These are phyloP conservation scores for Rhea pennata DNA, from an alignment of 2,113 vertebrate species.

Conservation along the genomic window DNA sequence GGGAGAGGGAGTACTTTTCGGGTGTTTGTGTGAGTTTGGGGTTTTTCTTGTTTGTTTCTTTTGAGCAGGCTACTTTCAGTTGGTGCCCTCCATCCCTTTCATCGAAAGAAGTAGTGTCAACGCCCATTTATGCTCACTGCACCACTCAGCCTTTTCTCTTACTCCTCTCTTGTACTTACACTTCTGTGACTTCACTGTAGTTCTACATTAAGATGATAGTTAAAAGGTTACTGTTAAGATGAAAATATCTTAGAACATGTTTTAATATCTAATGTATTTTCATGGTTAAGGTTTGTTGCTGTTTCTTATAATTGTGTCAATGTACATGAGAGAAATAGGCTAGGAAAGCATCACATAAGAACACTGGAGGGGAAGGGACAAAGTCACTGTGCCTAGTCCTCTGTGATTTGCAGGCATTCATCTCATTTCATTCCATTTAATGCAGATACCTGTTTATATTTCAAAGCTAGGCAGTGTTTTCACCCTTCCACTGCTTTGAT, in stretches of 20 bases:
- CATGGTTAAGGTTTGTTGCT: background rate
- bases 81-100: background rate
- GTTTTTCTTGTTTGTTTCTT: background rate
- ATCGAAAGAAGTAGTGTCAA: background rate
- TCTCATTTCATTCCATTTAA: background rate
- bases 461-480: background rate
- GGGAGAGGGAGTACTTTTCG: background rate
- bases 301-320: background rate
- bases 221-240: background rate
- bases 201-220: background rate
- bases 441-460: background rate
- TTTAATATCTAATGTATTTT: background rate
- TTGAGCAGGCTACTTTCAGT: background rate
- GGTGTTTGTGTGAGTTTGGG: background rate
- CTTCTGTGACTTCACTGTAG: background rate
- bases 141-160: background rate
- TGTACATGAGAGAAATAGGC: background rate
- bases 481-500: background rate
- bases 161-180: fast-evolving
- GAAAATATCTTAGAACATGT: background rate
- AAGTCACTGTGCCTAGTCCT: background rate
- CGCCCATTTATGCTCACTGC: background rate
- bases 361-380: background rate
- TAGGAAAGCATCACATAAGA: background rate
- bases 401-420: background rate